Base-by-base conservation (phyloP, 2,797 vertebrate genomes). In the Tympanoctomys barrerae region DNA sequence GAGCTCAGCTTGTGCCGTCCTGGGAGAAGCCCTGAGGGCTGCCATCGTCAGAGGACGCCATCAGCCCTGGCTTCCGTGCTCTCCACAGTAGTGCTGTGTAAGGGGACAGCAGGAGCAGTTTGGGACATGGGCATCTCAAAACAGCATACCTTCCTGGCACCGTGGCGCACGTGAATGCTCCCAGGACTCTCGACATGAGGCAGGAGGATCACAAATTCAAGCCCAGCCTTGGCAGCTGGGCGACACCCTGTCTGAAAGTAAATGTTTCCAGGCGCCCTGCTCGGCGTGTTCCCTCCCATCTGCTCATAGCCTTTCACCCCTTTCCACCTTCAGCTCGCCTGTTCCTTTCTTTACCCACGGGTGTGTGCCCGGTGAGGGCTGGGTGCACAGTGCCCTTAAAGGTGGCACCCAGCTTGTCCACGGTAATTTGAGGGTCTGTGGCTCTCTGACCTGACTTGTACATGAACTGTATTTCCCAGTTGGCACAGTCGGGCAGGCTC, bases 391-490 rank as follows among this genome's bases (percentile, higher is more conserved):
- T 7, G 64, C n/a, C 42, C 64, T 9, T 5, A 10, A 24, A 14
- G 36, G 24, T 0, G 3, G 21, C 3, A 7, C 16, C 24, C 6
- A 2, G 75, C 7, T 10, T 49, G 28, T 46, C 19, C 14, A 0
- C 1, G 46, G 4, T 18, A 0, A 31, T 0, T 16, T 1, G 0
- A 21, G 19, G 19, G 46, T 1, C 39, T 0, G 0, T 46, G 39
- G 11, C 33, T 4, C n/a, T 0, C 9, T 0, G 1, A 22, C 80
- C 12, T 4, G 16, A 66, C 22, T 21, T 1, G 0, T 4, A 21
- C n/a, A 24, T 87, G 0, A 21, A 28, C 78, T 0, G 2, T 24
- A 0, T 24, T 49, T 62, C 46, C n/a, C 22, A 22, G 0, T 0
- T 1, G 26, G 10, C 4, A 16, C 2, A 0, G 5, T 18, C 16